Evolutionary conservation across 2,888 invertebrate species (phyloP), one percentile per base, ranked within the genome.

Genomic region (Criorhina ranunculi): DNA sequence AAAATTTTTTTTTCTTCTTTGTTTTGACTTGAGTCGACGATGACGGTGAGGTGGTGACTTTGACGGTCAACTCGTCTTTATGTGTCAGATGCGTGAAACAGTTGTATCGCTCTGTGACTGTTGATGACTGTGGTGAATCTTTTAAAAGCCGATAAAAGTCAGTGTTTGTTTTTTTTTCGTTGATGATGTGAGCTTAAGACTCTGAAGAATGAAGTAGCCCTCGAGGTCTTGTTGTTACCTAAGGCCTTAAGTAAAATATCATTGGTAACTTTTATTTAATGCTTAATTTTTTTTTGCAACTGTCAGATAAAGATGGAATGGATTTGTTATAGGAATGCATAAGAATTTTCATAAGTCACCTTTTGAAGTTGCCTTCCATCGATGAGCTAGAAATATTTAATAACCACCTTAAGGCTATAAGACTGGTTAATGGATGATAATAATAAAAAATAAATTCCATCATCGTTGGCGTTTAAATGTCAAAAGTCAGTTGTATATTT

Each of bases 401-500:
- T 29, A 33, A 15, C 8, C 12, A 8, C 44, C 44, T 75, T 62
- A 67, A 46, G 66, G 67, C 59, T 9, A 35, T 51, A 31, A 49
- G 33, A 72, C 31, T 8, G 31, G 29, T 37, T 53, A 55, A 37
- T 80, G 29, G 37, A 24, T 49, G 44, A 1, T 31, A 67, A 46
- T 60, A 9, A 42, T 55, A 42, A 73, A 80, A 62, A 42, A 73
- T 75, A 24, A 24, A 62, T 75, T 19, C 40, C 46, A 69, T 76
- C 31, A 55, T 51, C 40, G 11, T 17, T n/a, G 37, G 31, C 35
- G 5, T 46, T 17, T 17, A 66, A 77, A 67, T 72, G 35, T 67
- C 72, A 83, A 78, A 78, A 67, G 82, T 57, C 82, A 67, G 55
- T 77, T 82, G 49, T 29, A 40, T 64, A 49, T 70, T 72, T 51